Evolutionary conservation across 2,797 vertebrate species (phyloP).

Genomic region (Enteromius trimaculatus): DNA sequence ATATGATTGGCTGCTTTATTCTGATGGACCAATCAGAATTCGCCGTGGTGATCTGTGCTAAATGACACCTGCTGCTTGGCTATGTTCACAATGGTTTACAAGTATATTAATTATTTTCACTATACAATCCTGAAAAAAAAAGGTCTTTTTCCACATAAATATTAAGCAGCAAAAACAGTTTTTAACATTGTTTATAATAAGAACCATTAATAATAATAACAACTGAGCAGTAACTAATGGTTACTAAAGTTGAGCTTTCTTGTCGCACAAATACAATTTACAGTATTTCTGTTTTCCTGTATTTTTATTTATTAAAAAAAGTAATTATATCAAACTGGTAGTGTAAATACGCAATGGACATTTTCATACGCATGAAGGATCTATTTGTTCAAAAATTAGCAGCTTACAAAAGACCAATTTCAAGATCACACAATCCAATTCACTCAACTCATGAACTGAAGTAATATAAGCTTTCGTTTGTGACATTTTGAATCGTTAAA

Average conservation of each 20-base stretch:
- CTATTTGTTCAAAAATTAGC: not conserved
- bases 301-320: not conserved
- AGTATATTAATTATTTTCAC: not conserved
- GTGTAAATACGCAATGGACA: not conserved
- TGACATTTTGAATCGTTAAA: not conserved
- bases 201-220: not conserved
- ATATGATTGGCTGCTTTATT: constrained; percentile 24
- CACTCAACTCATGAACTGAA: not conserved
- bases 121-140: not conserved
- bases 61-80: not conserved
- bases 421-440: not conserved
- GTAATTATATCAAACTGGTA: not conserved
- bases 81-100: constrained; percentile 5
- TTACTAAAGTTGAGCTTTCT: not conserved
- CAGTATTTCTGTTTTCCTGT: not conserved
- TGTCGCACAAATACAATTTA: not conserved
- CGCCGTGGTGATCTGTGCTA: not conserved
- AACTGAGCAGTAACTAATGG: not conserved
- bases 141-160: not conserved
- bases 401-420: not conserved
- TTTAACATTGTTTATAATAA: constrained; percentile 3
- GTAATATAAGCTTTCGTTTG: not conserved
- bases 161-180: not conserved
- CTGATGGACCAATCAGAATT: constrained; percentile 5
- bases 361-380: not conserved